phyloP scores from a whole-genome alignment of 2,113 vertebrate genomes.

The Phalacrocorax carbo region DNA sequence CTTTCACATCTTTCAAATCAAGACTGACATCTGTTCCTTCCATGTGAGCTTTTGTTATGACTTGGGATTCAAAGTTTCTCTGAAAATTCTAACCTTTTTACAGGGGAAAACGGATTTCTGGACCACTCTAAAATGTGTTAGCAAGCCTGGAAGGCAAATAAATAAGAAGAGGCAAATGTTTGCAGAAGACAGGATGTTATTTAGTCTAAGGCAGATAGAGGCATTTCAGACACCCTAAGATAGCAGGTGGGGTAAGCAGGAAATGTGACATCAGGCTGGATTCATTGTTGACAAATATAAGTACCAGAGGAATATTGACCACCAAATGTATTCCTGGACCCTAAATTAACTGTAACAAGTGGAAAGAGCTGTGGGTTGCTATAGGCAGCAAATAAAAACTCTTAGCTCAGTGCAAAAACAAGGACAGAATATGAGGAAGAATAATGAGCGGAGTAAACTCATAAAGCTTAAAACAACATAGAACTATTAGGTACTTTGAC shows the following conservation, averaged over 20 bases:
- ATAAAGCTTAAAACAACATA: not conserved
- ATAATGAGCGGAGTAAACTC: not conserved
- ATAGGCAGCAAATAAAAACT: not conserved
- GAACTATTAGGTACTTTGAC: not conserved
- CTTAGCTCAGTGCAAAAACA: not conserved
- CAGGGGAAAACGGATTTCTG: not conserved
- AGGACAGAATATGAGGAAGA: not conserved
- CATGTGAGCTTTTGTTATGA: not conserved
- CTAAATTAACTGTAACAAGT: not conserved
- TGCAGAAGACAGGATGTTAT: not conserved
- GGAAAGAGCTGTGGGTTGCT: not conserved
- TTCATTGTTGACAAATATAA: not conserved
- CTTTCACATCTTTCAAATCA: not conserved
- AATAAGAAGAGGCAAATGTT: not conserved
- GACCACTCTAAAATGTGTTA: not conserved
- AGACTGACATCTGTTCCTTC: not conserved
- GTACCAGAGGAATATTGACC: not conserved
- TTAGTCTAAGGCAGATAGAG: not conserved
- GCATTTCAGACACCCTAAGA: not conserved
- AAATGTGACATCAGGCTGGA: fast-evolving
- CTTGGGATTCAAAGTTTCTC: not conserved
- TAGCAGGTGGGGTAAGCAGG: not conserved
- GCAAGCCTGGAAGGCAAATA: not conserved
- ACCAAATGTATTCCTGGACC: not conserved
- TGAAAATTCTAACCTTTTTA: not conserved